Percentiles rank a stretch among this genome's conserved stretches.
Evolutionary conservation across 2,113 vertebrate genomes (phyloP).

Genomic region (Phalacrocorax brasilianus): DNA sequence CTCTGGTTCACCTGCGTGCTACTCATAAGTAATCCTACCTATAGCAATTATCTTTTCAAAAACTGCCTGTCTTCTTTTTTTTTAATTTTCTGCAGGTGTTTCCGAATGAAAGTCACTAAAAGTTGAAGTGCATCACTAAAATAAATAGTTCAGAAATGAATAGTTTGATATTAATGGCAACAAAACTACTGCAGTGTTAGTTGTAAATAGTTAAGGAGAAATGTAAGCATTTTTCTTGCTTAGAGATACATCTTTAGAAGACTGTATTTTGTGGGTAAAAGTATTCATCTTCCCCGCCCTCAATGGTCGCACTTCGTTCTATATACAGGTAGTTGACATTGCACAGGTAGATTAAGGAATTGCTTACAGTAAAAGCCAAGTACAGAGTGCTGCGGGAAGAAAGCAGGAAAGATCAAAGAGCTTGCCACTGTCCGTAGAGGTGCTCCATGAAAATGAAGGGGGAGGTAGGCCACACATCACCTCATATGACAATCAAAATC

Average conservation of each 20-base stretch:
- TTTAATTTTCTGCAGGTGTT: neutral
- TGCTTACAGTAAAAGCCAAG: neutral
- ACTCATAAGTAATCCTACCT: neutral
- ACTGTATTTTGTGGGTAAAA: neutral
- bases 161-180: neutral
- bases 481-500: neutral
- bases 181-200: neutral
- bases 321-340: neutral
- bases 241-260: neutral
- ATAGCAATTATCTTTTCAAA: neutral
- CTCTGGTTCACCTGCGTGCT: neutral
- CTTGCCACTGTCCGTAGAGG: rapidly evolving
- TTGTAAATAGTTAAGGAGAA: neutral
- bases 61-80: neutral
- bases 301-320: neutral
- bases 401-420: neutral
- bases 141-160: neutral
- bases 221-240: neutral
- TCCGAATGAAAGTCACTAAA: neutral
- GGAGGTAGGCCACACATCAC: neutral
- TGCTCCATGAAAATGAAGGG: neutral
- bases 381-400: neutral
- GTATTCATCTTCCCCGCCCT: rapidly evolving
- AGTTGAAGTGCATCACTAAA: neutral
- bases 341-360: neutral